phyloP scores from a whole-genome alignment of 2,113 vertebrate genomes.

The Turdus rufiventris region DNA sequence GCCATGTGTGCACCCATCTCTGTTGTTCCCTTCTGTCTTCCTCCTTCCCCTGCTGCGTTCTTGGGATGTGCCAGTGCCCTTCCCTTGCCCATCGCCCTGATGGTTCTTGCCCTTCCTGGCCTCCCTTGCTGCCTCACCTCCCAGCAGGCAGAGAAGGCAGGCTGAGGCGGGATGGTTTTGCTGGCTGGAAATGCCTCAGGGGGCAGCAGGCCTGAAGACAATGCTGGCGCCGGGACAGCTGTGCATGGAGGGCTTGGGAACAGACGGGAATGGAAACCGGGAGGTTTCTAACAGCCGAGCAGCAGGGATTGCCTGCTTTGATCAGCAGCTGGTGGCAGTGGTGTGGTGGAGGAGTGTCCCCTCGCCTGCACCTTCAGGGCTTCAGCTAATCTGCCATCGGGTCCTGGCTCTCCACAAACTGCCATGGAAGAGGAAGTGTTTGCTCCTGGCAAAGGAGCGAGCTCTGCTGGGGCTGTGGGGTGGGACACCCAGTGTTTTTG shows the following conservation, averaged over 20 bases:
- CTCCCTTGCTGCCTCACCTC: not conserved
- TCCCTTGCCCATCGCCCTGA: rapidly evolving
- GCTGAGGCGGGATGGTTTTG: not conserved
- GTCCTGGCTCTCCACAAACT: not conserved
- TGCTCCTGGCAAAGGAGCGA: rapidly evolving
- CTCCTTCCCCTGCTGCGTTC: rapidly evolving
- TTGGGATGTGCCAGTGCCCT: rapidly evolving
- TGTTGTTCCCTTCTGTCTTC: not conserved
- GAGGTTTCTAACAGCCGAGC: not conserved
- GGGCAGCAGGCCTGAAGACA: conserved; percentile 1
- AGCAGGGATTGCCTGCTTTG: not conserved
- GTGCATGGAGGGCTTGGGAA: conserved; percentile 15
- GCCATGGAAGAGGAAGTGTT: not conserved
- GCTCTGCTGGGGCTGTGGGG: rapidly evolving
- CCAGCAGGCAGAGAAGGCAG: not conserved
- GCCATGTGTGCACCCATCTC: rapidly evolving
- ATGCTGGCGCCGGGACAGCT: conserved; percentile 41
- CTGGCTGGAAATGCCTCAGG: not conserved
- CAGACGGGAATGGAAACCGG: not conserved
- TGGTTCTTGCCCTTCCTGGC: not conserved
- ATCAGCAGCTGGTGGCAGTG: not conserved
- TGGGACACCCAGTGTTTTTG: not conserved
- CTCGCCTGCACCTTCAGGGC: not conserved
- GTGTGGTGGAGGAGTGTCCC: not conserved
- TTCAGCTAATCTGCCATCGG: rapidly evolving